These are phyloP conservation scores for Parambassis ranga DNA, from an alignment of 2,797 vertebrate genomes.

Conservation along the genomic window DNA sequence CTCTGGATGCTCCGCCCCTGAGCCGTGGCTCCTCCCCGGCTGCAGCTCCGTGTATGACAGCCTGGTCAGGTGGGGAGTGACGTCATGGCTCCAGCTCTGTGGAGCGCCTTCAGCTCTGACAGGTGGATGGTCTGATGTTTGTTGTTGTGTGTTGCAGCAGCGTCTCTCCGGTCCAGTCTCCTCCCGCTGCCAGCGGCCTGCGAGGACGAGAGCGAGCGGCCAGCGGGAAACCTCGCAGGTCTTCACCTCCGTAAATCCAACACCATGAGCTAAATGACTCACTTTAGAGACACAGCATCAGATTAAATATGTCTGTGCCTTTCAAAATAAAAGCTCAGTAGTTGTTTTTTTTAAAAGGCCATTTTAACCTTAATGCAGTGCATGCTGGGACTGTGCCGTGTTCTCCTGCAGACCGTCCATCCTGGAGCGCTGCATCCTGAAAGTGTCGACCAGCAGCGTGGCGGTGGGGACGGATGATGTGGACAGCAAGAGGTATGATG, in stretches of 20 bases:
- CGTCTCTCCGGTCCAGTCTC: constrained; percentile 28
- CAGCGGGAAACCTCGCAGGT: constrained; percentile 62
- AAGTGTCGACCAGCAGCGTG: constrained; percentile 78
- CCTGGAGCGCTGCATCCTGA: constrained; percentile 83
- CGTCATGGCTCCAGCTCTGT: not conserved
- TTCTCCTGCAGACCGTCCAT: constrained; percentile 74
- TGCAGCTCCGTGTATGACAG: constrained; percentile 82
- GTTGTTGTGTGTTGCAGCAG: constrained; percentile 35
- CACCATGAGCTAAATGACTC: no score
- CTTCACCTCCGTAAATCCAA: not conserved
- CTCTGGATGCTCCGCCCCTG: constrained; percentile 64
- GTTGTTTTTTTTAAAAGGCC: no score
- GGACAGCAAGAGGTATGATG: constrained; percentile 67
- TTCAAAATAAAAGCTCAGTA: no score
- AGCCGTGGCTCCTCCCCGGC: constrained; percentile 86
- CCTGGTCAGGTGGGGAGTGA: constrained; percentile 77
- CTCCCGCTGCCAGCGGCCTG: constrained; percentile 7
- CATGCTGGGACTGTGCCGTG: no score
- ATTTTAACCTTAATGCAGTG: no score
- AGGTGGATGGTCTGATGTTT: not conserved
- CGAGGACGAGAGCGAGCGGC: constrained; percentile 42
- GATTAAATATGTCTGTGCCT: no score
- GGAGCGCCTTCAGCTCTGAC: not conserved
- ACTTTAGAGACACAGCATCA: no score
- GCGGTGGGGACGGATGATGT: constrained; percentile 82